phyloP scores from a whole-genome alignment of 2,797 vertebrate genomes.

The Acipenser oxyrinchus region DNA sequence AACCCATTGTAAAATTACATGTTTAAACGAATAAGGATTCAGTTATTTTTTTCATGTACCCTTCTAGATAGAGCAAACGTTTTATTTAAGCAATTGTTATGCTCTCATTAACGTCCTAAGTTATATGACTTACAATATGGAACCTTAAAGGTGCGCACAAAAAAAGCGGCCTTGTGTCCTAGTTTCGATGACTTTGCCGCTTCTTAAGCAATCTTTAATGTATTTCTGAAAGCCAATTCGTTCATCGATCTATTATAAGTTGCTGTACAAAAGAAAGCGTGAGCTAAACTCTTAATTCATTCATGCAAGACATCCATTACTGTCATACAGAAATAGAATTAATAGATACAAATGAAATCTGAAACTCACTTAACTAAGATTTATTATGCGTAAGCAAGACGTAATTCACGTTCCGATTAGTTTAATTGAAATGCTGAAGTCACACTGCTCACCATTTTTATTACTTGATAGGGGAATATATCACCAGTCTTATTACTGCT shows the following conservation, averaged over 20 bases:
- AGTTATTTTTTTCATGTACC: neutral
- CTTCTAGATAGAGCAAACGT: conserved; percentile 13
- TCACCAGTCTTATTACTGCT: conserved; percentile 47
- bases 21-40: no score
- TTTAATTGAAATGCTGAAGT: conserved; percentile 40
- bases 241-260: conserved; percentile 45
- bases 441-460: conserved; percentile 22
- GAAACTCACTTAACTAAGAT: conserved; percentile 56
- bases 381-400: conserved; percentile 60
- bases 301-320: conserved; percentile 65
- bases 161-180: neutral
- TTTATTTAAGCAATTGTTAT: conserved; percentile 29
- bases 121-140: conserved; percentile 25
- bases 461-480: conserved; percentile 32
- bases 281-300: conserved; percentile 44
- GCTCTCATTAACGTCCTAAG: conserved; percentile 31
- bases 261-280: conserved; percentile 31
- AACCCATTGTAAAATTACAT: no score
- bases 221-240: conserved; percentile 56
- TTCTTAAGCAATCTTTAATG: conserved; percentile 43
- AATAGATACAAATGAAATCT: conserved; percentile 68
- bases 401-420: conserved; percentile 64
- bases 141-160: neutral
- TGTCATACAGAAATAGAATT: conserved; percentile 46
- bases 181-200: conserved; percentile 26